These are phyloP conservation scores for Thyatira batis DNA, from an alignment of 2,888 invertebrate species.

Conservation along the genomic window DNA sequence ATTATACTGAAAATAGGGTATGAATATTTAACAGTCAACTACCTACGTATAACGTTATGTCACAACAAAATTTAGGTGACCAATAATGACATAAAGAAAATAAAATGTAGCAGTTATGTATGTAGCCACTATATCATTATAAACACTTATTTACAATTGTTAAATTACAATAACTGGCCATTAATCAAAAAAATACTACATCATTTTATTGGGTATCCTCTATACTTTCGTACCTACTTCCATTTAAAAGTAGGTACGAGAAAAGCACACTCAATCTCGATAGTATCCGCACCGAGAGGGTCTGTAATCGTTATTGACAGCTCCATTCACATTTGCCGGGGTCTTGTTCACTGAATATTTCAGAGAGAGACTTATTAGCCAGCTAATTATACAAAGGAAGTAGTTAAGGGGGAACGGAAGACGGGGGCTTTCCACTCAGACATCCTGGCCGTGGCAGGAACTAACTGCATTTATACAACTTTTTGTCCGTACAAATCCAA, in stretches of 20 bases:
- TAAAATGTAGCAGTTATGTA: no score
- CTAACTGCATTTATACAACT: neutral
- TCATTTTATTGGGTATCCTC: no score
- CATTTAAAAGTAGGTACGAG: neutral
- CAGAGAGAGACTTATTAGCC: slow-evolving; percentile 70
- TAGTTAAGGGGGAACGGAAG: slow-evolving; percentile 50
- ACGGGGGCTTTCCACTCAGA: slow-evolving; percentile 26
- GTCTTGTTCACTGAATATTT: slow-evolving; percentile 60
- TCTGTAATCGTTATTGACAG: slow-evolving; percentile 67
- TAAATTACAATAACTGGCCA: no score
- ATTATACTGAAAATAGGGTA: no score
- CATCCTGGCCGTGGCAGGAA: neutral
- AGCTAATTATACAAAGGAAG: slow-evolving; percentile 78
- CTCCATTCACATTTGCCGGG: slow-evolving; percentile 47
- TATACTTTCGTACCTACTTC: neutral
- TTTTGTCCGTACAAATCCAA: neutral
- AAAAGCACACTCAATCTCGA: neutral
- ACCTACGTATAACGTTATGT: no score
- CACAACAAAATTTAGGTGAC: no score
- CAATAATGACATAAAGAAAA: no score
- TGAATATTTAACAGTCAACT: no score
- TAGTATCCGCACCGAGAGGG: slow-evolving; percentile 33
- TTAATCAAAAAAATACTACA: no score
- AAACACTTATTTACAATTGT: neutral
- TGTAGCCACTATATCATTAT: no score